Conservation (phyloP, 1,140 invertebrate species). For the Formica selysi region DNA sequence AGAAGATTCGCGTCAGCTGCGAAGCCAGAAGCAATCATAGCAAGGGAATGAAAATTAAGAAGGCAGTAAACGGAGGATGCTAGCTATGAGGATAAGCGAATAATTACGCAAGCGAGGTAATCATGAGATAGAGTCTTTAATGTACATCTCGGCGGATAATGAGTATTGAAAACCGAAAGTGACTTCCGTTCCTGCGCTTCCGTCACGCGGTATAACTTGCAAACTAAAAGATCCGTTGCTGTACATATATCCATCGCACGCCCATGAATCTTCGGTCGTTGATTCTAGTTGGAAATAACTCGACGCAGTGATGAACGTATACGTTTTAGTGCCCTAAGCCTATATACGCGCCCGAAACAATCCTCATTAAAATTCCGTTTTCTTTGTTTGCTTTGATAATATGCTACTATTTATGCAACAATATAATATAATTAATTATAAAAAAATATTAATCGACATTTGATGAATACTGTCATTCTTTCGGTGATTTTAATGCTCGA, state of each 20-base stretch:
- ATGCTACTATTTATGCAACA: background rate
- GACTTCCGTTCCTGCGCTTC: constrained; percentile 52
- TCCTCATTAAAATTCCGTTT: background rate
- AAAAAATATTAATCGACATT: background rate
- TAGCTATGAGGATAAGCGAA: constrained; percentile 35
- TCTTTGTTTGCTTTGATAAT: background rate
- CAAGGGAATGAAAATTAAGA: constrained; percentile 27
- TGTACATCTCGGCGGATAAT: constrained; percentile 56
- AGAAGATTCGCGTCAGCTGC: background rate
- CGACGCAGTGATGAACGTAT: constrained; percentile 29
- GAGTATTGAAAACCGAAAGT: constrained; percentile 59
- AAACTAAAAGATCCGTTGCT: constrained; percentile 42
- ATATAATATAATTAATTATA: background rate
- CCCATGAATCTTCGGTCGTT: constrained; percentile 50
- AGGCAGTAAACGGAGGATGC: constrained; percentile 45
- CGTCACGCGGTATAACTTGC: constrained; percentile 46
- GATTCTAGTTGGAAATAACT: constrained; percentile 49
- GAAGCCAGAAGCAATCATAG: background rate
- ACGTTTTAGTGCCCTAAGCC: background rate
- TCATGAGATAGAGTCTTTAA: constrained; percentile 66
- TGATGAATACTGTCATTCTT: background rate
- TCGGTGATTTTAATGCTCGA: constrained; percentile 13
- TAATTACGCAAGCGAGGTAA: constrained; percentile 72
- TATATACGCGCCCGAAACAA: background rate
- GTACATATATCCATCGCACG: constrained; percentile 29